phyloP scores from a whole-genome alignment of 64 coral and sea anemone genomes.

The Cladopsammia gracilis region DNA sequence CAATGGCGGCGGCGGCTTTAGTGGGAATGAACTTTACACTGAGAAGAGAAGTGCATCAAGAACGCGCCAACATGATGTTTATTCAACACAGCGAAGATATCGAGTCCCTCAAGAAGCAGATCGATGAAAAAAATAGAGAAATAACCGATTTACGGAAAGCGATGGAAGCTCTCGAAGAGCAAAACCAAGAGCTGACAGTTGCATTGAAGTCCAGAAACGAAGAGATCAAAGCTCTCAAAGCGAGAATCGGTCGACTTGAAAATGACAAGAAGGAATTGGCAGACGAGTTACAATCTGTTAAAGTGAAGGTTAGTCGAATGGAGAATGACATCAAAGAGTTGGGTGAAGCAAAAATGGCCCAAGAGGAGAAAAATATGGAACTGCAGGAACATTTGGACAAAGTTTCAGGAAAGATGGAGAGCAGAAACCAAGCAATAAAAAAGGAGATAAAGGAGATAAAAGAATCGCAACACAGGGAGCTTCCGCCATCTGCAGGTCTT shows the following conservation, averaged over 20 bases:
- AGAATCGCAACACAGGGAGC: conserved; percentile 13
- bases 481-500: neutral
- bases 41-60: neutral
- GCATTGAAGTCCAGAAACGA: conserved; percentile 26
- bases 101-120: conserved; percentile 4
- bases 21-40: neutral
- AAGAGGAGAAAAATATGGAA: conserved; percentile 33
- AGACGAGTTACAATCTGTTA: conserved; percentile 35
- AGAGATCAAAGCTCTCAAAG: conserved; percentile 27
- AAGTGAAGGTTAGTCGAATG: conserved; percentile 19
- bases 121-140: conserved; percentile 35
- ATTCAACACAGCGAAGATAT: conserved; percentile 6
- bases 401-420: neutral
- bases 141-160: neutral
- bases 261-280: conserved; percentile 38
- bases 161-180: conserved; percentile 4
- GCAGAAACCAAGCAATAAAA: conserved; percentile 11
- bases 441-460: conserved; percentile 24
- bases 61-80: neutral
- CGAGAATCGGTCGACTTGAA: conserved; percentile 37
- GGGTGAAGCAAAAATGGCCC: neutral
- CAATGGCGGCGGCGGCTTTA: neutral
- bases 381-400: conserved; percentile 29
- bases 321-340: conserved; percentile 41
- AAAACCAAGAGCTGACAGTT: conserved; percentile 31